Percentiles rank a stretch among this genome's conserved stretches.
Evolutionary conservation across 1,140 invertebrate genomes (phyloP).

Genomic region (Drosophila leontia): DNA sequence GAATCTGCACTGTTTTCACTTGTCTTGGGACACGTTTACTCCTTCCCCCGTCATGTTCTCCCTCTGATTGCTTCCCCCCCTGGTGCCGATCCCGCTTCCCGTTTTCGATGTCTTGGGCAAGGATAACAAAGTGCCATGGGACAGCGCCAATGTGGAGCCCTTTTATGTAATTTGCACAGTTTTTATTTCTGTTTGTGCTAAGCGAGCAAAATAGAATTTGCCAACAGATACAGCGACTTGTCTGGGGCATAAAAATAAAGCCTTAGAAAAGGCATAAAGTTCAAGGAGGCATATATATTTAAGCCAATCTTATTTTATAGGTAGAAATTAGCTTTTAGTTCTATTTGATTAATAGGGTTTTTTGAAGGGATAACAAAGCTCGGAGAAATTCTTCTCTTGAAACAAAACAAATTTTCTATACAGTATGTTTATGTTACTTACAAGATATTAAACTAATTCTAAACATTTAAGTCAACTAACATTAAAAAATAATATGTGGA

Average conservation of each 20-base stretch:
- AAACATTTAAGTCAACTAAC: background rate
- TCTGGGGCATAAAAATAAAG: conserved; percentile 48
- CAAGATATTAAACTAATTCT: accelerated
- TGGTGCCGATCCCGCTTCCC: background rate
- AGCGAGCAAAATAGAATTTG: conserved; percentile 39
- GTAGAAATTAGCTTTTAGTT: background rate
- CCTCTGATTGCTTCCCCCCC: conserved; percentile 44
- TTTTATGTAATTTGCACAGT: conserved; percentile 79
- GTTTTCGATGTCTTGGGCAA: conserved; percentile 13
- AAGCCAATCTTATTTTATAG: conserved; percentile 17
- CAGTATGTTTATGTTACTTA: background rate
- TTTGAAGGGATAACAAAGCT: background rate
- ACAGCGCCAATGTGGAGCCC: conserved; percentile 78
- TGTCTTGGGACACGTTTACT: conserved; percentile 57
- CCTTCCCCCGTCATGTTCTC: conserved; percentile 46
- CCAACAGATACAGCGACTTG: conserved; percentile 26
- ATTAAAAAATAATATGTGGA: background rate
- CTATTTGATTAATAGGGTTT: conserved; percentile 6
- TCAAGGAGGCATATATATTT: conserved; percentile 16
- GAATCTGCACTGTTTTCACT: conserved; percentile 72
- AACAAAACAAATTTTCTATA: background rate
- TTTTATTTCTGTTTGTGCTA: conserved; percentile 67
- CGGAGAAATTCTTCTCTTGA: no score
- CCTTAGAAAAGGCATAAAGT: conserved; percentile 44
- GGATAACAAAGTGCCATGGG: conserved; percentile 73